phyloP scores from a whole-genome alignment of 2,888 invertebrate species.

The Thalpophila matura region DNA sequence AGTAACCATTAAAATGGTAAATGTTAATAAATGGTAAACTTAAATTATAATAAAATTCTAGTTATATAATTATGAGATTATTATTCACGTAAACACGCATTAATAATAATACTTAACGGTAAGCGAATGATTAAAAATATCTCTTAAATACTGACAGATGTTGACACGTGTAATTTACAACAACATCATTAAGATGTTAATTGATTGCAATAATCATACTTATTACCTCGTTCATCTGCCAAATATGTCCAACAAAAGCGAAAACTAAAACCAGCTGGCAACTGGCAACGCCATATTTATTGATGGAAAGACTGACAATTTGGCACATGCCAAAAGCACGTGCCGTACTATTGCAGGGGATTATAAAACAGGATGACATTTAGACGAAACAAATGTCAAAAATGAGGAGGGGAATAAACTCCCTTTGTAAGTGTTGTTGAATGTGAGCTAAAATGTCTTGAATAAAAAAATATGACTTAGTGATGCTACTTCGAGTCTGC shows the following conservation, averaged over 20 bases:
- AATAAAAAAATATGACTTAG: neutral
- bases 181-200: conserved; percentile 22
- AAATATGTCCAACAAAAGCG: conserved; percentile 41
- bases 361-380: conserved; percentile 31
- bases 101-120: neutral
- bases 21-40: neutral
- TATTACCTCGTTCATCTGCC: conserved; percentile 24
- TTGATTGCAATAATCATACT: neutral
- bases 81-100: neutral
- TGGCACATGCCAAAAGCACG: conserved; percentile 32
- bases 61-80: conserved; percentile 1
- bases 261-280: conserved; percentile 28
- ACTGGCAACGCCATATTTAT: conserved; percentile 33
- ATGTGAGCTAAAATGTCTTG: too few species aligned
- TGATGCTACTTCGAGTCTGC: too few species aligned
- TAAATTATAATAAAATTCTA: neutral
- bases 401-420: conserved; percentile 11
- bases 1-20: conserved; percentile 3
- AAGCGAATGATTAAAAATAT: conserved; percentile 22
- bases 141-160: conserved; percentile 11
- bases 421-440: neutral
- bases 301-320: conserved; percentile 56
- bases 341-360: neutral
- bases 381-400: conserved; percentile 24
- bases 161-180: conserved; percentile 31